Percentiles rank a stretch among this genome's conserved stretches.
These are phyloP conservation scores for Tragelaphus scriptus DNA, from an alignment of 2,113 vertebrate species.

Conservation along the genomic window DNA sequence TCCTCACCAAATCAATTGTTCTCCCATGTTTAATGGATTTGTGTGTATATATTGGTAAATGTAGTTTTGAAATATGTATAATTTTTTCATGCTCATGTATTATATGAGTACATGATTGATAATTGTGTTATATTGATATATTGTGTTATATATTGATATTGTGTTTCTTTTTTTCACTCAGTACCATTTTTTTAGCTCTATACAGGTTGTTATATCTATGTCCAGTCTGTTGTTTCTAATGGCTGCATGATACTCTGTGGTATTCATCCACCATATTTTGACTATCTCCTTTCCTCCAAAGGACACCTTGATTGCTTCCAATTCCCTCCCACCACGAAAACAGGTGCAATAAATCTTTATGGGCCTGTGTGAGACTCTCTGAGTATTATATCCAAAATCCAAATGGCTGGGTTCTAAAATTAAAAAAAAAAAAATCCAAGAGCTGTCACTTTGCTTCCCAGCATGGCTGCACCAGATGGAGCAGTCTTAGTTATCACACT, in stretches of 20 bases:
- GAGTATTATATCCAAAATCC: neutral
- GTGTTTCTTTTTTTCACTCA: neutral
- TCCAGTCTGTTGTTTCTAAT: neutral
- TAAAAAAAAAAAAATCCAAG: neutral
- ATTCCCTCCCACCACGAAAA: neutral
- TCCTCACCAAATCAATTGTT: neutral
- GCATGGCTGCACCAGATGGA: neutral
- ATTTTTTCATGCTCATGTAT: neutral
- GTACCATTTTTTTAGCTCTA: neutral
- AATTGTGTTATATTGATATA: neutral
- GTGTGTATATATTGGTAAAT: neutral
- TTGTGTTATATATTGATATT: neutral
- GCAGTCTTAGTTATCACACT: neutral
- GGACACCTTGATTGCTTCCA: neutral
- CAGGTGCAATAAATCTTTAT: neutral
- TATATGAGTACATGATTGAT: neutral
- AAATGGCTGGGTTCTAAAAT: neutral
- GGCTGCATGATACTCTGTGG: neutral
- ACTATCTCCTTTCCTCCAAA: neutral
- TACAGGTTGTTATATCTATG: neutral
- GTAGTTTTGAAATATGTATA: neutral
- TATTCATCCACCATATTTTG: neutral
- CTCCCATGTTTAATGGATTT: neutral
- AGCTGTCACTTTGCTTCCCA: neutral
- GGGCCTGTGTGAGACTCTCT: neutral